Conservation (phyloP, 2,113 vertebrate species). For the Alligator sinensis region DNA sequence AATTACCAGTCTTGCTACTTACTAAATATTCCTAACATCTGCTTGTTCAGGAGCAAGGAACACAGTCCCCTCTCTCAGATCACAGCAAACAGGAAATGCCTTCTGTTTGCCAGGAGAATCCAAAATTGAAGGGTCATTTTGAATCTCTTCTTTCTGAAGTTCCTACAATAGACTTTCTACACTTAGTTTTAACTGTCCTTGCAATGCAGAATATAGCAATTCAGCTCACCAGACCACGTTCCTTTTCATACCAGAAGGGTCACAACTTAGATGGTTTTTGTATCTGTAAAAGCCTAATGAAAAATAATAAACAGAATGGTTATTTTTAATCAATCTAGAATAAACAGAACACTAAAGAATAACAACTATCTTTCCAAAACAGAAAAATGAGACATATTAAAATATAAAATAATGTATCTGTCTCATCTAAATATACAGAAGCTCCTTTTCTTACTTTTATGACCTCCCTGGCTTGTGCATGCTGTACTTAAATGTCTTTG, state of each 20-base stretch:
- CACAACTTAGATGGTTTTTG: background rate
- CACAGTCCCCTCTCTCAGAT: background rate
- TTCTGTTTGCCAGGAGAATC: background rate
- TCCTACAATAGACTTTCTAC: background rate
- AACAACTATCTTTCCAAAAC: background rate
- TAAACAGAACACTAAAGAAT: background rate
- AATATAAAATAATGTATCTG: background rate
- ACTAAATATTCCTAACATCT: background rate
- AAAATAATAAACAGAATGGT: background rate
- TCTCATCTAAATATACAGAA: background rate
- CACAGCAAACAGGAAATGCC: background rate
- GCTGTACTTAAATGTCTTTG: conserved; percentile 13
- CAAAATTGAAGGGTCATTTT: background rate
- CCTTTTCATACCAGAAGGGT: background rate
- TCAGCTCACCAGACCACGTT: background rate
- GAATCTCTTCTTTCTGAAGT: background rate
- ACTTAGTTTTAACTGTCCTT: background rate
- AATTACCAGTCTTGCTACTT: background rate
- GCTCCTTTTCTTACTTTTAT: background rate
- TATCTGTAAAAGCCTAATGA: background rate
- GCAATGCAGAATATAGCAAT: background rate
- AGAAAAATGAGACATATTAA: background rate
- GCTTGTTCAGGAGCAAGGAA: background rate
- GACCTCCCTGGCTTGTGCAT: background rate
- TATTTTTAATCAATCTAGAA: background rate